These are phyloP conservation scores for Eidolon dupreanum DNA, from an alignment of 2,797 vertebrate genomes.

Conservation along the genomic window DNA sequence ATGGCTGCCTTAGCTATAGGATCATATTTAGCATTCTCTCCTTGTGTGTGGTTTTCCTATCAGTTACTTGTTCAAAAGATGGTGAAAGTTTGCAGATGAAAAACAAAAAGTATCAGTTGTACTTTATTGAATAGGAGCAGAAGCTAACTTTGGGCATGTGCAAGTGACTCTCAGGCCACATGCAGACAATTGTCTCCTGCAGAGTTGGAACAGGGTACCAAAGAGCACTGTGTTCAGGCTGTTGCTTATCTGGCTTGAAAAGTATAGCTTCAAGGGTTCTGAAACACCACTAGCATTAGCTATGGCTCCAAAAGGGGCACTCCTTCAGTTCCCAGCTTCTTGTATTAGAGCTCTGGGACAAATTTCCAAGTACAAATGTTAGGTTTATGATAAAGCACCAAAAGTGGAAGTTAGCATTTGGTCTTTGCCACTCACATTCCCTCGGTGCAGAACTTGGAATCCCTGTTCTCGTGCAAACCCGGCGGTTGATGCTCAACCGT, in stretches of 20 bases:
- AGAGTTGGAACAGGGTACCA: not conserved
- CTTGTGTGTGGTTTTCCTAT: not conserved
- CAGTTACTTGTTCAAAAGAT: slow-evolving; percentile 23
- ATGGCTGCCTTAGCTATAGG: not conserved
- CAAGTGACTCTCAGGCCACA: not conserved
- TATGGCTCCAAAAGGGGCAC: not conserved
- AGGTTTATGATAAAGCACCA: not conserved
- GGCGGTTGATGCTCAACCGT: not conserved
- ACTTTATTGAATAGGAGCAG: not conserved
- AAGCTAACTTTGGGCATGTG: not conserved
- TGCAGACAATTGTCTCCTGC: not conserved
- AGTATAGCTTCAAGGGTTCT: not conserved
- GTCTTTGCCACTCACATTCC: not conserved
- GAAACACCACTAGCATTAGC: not conserved
- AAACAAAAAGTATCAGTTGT: not conserved
- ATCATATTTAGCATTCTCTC: not conserved
- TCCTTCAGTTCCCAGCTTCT: not conserved
- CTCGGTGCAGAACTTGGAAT: not conserved
- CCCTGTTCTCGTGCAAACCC: not conserved
- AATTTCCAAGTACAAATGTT: slow-evolving; percentile 31
- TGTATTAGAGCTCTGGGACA: not conserved
- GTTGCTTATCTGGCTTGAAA: not conserved
- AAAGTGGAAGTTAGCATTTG: not conserved
- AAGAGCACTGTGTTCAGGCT: not conserved
- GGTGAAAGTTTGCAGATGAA: not conserved